These are phyloP conservation scores for Siniperca scherzeri DNA, from an alignment of 2,797 vertebrate genomes.

Conservation along the genomic window DNA sequence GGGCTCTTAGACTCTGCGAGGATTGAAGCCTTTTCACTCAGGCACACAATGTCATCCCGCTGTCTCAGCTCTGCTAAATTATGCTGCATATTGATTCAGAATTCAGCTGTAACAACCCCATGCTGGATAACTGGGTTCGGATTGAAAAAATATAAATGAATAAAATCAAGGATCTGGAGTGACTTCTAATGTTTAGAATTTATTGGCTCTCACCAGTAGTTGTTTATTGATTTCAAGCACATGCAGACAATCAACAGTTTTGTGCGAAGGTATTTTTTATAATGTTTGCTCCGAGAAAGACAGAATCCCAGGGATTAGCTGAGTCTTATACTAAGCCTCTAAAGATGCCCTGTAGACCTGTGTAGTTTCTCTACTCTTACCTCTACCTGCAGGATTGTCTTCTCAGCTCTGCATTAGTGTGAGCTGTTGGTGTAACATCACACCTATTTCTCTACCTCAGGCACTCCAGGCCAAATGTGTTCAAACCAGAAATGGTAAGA, in stretches of 20 bases:
- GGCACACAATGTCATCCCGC: conserved; percentile 59
- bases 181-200: conserved; percentile 40
- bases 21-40: conserved; percentile 59
- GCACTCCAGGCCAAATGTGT: conserved; percentile 60
- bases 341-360: conserved; percentile 70
- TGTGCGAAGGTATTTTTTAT: conserved; percentile 42
- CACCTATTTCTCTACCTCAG: conserved; percentile 70
- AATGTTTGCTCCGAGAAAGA: conserved; percentile 40
- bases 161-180: conserved; percentile 39
- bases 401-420: conserved; percentile 69
- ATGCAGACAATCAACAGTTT: conserved; percentile 37
- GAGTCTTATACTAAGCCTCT: conserved; percentile 69
- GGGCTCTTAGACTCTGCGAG: conserved; percentile 32
- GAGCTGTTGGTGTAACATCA: conserved; percentile 72
- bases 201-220: conserved; percentile 35
- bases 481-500: conserved; percentile 57
- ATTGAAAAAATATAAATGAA: conserved; percentile 40
- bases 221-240: conserved; percentile 57
- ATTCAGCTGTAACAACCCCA: conserved; percentile 59
- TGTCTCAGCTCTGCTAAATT: conserved; percentile 62
- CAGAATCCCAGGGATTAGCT: conserved; percentile 67
- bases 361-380: conserved; percentile 55
- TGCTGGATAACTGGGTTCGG: conserved; percentile 49
- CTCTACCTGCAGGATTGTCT: conserved; percentile 70
- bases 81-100: conserved; percentile 69